phyloP scores from a whole-genome alignment of 2,797 vertebrate species.

The Dicrostonyx torquatus region DNA sequence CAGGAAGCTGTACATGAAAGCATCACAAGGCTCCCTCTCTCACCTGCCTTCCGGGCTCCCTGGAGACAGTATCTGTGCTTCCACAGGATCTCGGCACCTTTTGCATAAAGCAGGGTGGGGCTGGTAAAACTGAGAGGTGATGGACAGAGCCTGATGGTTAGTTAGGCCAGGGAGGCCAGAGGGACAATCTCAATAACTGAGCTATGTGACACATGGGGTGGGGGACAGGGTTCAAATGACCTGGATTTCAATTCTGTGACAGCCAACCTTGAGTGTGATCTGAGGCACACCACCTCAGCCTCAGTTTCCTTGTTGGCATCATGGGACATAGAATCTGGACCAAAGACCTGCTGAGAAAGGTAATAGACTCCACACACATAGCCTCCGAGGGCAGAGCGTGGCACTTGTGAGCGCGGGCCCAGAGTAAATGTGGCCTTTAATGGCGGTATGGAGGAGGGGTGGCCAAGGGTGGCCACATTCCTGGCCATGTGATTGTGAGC shows the following conservation, averaged over 20 bases:
- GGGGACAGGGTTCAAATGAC: neutral
- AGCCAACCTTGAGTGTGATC: neutral
- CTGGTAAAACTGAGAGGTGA: neutral
- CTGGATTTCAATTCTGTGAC: neutral
- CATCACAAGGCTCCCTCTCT: neutral
- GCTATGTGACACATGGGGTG: neutral
- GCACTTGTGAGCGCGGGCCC: neutral
- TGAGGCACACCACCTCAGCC: neutral
- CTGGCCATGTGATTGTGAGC: neutral
- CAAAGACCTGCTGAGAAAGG: neutral
- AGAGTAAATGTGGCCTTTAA: neutral
- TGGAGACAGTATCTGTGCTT: neutral
- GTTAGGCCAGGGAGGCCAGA: neutral
- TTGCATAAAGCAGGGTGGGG: neutral
- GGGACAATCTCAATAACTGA: neutral
- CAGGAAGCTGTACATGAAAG: neutral
- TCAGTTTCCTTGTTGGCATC: neutral
- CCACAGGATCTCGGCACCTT: neutral
- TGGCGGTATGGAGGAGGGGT: neutral
- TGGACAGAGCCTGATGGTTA: fast-evolving
- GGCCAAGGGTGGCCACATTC: neutral
- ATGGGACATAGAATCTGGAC: neutral
- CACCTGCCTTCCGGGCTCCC: neutral
- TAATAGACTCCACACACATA: fast-evolving
- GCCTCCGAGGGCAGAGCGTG: fast-evolving